Conservation (phyloP, 2,113 vertebrate species). For the Coptodon rendalli region DNA sequence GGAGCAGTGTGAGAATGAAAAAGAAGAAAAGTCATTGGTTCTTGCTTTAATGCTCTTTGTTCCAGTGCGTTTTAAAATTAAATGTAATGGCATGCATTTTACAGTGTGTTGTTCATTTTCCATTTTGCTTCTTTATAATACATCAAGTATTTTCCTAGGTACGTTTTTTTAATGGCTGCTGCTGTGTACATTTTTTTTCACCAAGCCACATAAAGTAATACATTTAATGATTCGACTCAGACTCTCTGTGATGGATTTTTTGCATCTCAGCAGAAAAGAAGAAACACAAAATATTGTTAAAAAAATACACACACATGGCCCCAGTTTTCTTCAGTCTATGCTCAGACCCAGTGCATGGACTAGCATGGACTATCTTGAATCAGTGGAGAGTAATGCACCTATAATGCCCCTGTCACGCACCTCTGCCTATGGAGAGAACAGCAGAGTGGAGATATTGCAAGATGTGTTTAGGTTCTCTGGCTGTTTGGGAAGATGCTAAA, state of each 20-base stretch:
- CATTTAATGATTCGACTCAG: not conserved
- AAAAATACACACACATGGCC: not conserved
- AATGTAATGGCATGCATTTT: not conserved
- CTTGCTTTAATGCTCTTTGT: not conserved
- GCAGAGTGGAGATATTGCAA: not conserved
- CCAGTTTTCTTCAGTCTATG: not conserved
- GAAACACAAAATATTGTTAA: not conserved
- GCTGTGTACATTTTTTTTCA: not conserved
- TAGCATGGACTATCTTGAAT: constrained; percentile 20
- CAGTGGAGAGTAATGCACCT: constrained; percentile 31
- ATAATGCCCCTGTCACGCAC: not conserved
- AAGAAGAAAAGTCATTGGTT: constrained; percentile 5
- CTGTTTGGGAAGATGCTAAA: not conserved
- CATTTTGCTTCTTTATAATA: not conserved
- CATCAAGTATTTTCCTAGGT: not conserved
- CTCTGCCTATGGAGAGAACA: not conserved
- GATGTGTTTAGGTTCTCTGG: not conserved
- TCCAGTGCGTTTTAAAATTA: not conserved
- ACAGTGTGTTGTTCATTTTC: not conserved
- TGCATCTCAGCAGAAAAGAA: not conserved
- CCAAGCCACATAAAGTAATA: not conserved
- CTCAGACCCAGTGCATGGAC: constrained; percentile 3
- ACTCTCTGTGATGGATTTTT: not conserved
- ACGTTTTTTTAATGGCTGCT: not conserved
- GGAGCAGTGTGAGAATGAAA: not conserved